Conservation (phyloP, 2,888 invertebrate species). For the Aleiodes testaceus region DNA sequence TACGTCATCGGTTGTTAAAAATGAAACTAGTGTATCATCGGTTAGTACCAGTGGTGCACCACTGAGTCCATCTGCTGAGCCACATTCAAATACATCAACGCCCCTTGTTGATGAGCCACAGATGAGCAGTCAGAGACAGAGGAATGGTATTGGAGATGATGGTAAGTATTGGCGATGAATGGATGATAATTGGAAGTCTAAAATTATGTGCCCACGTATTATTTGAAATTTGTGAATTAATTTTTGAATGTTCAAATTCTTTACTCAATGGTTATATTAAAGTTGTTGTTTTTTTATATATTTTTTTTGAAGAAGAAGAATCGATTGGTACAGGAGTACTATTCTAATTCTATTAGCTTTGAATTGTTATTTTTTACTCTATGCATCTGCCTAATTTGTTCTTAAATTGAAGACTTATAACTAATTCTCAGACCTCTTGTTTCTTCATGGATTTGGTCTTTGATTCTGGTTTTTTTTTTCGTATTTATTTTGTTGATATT, state of each 20-base stretch:
- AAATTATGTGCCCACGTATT: constrained; percentile 8
- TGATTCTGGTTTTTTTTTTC: constrained; percentile 6
- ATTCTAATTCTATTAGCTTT: constrained; percentile 8
- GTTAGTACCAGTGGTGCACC: constrained; percentile 73
- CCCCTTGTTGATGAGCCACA: constrained; percentile 77
- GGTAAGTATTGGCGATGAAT: constrained; percentile 59
- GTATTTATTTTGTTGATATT: constrained; percentile 5
- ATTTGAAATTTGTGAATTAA: not conserved
- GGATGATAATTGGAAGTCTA: not conserved
- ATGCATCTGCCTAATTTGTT: not conserved
- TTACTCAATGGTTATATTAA: not conserved
- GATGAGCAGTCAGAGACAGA: constrained; percentile 67
- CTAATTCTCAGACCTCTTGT: not conserved
- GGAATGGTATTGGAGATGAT: constrained; percentile 68
- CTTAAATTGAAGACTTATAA: not conserved
- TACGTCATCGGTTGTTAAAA: constrained; percentile 63
- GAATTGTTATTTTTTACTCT: constrained; percentile 9
- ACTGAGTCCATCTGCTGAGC: constrained; percentile 76
- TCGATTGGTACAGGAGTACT: not conserved
- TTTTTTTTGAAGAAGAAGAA: not conserved
- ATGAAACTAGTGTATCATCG: constrained; percentile 65
- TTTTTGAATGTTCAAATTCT: constrained; percentile 2
- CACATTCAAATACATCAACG: constrained; percentile 81
- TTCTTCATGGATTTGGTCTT: constrained; percentile 1
- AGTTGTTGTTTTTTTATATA: not conserved